Evolutionary conservation across 2,888 invertebrate species (phyloP).

Genomic region (Crepidodera aurea): DNA sequence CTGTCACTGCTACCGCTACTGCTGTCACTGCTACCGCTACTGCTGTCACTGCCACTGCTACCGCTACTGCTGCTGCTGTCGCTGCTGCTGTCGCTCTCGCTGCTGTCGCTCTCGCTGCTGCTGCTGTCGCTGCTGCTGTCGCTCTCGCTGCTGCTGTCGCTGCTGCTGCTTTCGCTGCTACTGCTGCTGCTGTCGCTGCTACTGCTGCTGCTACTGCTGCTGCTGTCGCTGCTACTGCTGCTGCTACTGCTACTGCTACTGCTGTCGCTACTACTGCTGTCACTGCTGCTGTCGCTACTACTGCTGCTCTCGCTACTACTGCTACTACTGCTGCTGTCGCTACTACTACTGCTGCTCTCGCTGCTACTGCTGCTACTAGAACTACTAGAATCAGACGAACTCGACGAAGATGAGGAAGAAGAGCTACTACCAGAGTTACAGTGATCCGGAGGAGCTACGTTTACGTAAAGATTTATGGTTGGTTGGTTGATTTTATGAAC

Average conservation of each 20-base stretch:
- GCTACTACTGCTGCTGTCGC: not conserved
- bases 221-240: conserved; percentile 48
- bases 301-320: not conserved
- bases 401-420: not conserved
- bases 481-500: conserved; percentile 4
- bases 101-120: not conserved
- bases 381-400: not conserved
- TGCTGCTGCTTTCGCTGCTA: not conserved
- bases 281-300: not conserved
- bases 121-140: not conserved
- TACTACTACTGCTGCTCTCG: not conserved
- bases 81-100: not conserved
- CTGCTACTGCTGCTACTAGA: not conserved
- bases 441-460: conserved; percentile 1
- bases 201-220: conserved; percentile 13
- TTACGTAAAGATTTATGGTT: conserved; percentile 2
- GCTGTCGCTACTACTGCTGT: not conserved
- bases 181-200: not conserved
- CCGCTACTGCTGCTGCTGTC: not conserved
- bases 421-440: not conserved
- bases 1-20: not conserved
- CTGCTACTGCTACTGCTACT: conserved; percentile 21
- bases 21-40: not conserved
- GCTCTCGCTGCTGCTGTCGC: not conserved
- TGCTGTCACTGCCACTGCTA: not conserved